Evolutionary conservation across 2,888 invertebrate species (phyloP), one percentile per base, ranked within the genome.

Genomic region (Pomacea canaliculata): DNA sequence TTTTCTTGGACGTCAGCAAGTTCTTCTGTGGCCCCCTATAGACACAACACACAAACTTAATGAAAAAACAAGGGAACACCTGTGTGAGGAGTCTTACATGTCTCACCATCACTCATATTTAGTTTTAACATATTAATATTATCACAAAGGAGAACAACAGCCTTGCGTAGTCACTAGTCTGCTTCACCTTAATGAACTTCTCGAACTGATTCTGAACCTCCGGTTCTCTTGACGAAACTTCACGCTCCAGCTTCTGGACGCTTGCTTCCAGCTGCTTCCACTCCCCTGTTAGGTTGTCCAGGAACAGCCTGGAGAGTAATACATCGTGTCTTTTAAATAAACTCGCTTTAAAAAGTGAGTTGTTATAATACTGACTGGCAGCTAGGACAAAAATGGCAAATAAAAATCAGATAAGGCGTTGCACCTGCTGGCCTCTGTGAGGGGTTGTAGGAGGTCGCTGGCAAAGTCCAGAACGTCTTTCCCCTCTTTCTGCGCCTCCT

Each of bases 201-300:
- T 94, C 93, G 95, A 97, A 97, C 92, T 97, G 97, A 10, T 93
- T 93, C 87, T 95, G 95, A 70, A 98, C 95, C 85, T 97, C 97
- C 27, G 90, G 91, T 88, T 96, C 95, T 0, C 95, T 94, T 73
- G 94, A 91, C 94, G 80, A 94, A 74, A 97, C 94, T 90, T 97
- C 96, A 82, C 93, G 94, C 86, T 94, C 94, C 69, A 98, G 94
- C 86, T 94, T 94, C 78, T 93, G 93, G 70, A 97, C 95, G 88
- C 96, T 93, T 23, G 93, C 92, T 80, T 95, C 95, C 80, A 98
- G 92, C 13, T 95, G 94, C 83, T 94, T 95, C 81, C 97, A 95
- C 91, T 98, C 98, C 86, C 95, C 95, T 86, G 94, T 94, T 48
- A 98, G 93, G 91, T 96, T 96, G 83, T 98, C 97, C 59, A 96